Base-by-base conservation (phyloP, 2,797 vertebrate species). In the Philypnodon macrostomus region DNA sequence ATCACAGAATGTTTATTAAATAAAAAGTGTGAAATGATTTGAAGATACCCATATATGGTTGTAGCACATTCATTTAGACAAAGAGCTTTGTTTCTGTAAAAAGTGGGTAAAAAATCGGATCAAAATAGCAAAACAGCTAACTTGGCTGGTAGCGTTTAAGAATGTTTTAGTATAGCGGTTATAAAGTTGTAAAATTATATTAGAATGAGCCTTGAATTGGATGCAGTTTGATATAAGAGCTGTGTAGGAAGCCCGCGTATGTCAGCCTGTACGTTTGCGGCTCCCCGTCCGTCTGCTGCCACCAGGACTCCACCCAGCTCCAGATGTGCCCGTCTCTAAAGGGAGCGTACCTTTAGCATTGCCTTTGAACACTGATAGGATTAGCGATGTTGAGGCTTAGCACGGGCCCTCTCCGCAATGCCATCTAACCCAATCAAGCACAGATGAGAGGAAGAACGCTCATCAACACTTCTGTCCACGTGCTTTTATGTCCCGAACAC, bases 331-430 rank as follows among this genome's bases (percentile, higher is more conserved):
- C 17, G 61, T 67, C 68, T 80, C 79, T 69, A 68, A 31, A 18
- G 79, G 66, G 72, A 79, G 67, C 51, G 56, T 76, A 80, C 75
- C 71, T 80, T 74, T 63, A 69, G 67, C 73, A 23, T 57, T 64
- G 61, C 65, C 79, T 83, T 82, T 89, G 85, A 86, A 84, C 77
- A 38, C 51, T 80, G 79, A 81, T 71, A 66, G 67, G 80, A 87
- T 88, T 83, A 79, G 73, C 46, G 64, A 68, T 54, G 66, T 63
- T 23, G 50, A 64, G 76, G 72, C 67, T 87, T 79, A 83, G 63
- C 64, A 18, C 45, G 52, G 65, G 58, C 52, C 39, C 48, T 64
- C 32, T 29, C 71, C 33, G 53, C 68, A 45, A 66, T 49, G 33
- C 76, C 80, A 72, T 72, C 66, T 48, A 69, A 66, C 62, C 68